Base-by-base conservation (phyloP, 2,888 invertebrate genomes). In the Hipparchia semele region DNA sequence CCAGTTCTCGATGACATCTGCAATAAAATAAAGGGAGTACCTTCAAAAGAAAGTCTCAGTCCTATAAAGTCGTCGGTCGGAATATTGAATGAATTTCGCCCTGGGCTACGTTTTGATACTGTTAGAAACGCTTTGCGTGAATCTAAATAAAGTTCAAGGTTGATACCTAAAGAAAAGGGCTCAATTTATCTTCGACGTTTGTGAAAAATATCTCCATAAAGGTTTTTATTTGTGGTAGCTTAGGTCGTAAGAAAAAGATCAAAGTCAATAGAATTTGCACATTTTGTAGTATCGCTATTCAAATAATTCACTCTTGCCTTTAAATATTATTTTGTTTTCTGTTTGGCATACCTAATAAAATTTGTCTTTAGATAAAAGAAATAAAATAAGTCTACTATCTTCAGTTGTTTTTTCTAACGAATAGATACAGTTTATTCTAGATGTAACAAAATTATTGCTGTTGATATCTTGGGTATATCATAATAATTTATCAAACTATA, bases 1-100 rank as follows among this genome's bases (percentile, higher is more conserved):
- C 80, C 73, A 75, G 77, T 78, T 84, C 83, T 86, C 90, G 88
- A 90, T 91, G 87, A 85, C 84, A 84, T 83, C 80, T 78, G 84
- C 84, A 82, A 83, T 84, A 81, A 81, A 82, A 79, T 82, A 84
- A 77, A 78, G 78, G 75, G 75, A 78, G 76, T 73, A 73, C 75
- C 75, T 74, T 77, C 76, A 74, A 76, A 78, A 77, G 74, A 80
- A 78, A 77, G 74, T 76, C 75, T 70, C 71, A 75, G 71, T 75
- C 72, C 75, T 79, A 79, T 78, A 76, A 76, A 79, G 75, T 74
- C 72, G 75, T 76, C 66, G 73, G 71, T 77, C 76, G 68, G 73
- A 75, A 80, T 77, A 77, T 78, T 68, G 75, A 74, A 76, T 64
- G 70, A 73, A 76, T 77, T 75, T 73, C 62, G 67, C 73, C 68